Evolutionary conservation across 1,140 invertebrate species (phyloP).

Genomic region (Drosophila elegans): DNA sequence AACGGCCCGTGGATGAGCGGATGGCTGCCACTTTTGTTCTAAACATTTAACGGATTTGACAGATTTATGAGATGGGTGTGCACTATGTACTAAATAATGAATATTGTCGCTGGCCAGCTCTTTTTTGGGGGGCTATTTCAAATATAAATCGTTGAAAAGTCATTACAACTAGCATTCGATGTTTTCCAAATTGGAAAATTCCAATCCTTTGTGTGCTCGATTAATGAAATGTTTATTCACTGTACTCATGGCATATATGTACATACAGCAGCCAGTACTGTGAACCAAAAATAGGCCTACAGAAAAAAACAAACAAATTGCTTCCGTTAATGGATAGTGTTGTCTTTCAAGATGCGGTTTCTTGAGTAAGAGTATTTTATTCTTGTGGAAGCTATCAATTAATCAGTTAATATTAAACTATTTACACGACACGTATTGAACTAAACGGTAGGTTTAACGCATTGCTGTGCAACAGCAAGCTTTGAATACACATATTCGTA

Average conservation of each 20-base stretch:
- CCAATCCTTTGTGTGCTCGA: constrained; percentile 9
- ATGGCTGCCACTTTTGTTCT: constrained; percentile 17
- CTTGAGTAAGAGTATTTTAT: constrained; percentile 47
- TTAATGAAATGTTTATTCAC: constrained; percentile 38
- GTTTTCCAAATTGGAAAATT: constrained; percentile 14
- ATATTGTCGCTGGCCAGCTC: not conserved
- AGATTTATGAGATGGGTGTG: constrained; percentile 27
- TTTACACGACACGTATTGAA: constrained; percentile 44
- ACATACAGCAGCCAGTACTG: constrained; percentile 7
- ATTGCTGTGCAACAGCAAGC: constrained; percentile 26
- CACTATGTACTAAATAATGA: not conserved
- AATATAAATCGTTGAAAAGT: not conserved
- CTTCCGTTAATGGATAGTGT: constrained; percentile 36
- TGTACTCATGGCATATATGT: constrained; percentile 20
- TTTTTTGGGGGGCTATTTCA: not conserved
- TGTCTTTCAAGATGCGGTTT: constrained; percentile 46
- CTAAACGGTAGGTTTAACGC: constrained; percentile 27
- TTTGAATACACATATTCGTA: constrained; percentile 44
- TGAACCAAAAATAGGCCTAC: constrained; percentile 38
- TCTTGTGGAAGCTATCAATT: constrained; percentile 43
- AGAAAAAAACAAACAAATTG: constrained; percentile 31
- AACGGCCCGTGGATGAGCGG: constrained; percentile 9
- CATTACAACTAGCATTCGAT: not conserved
- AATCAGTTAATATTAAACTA: constrained; percentile 39
- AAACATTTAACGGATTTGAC: constrained; percentile 22